Percentiles rank a stretch among this genome's conserved stretches.
These are phyloP conservation scores for Poecilobothrus nobilitatus DNA, from an alignment of 2,888 invertebrate species.

Conservation along the genomic window DNA sequence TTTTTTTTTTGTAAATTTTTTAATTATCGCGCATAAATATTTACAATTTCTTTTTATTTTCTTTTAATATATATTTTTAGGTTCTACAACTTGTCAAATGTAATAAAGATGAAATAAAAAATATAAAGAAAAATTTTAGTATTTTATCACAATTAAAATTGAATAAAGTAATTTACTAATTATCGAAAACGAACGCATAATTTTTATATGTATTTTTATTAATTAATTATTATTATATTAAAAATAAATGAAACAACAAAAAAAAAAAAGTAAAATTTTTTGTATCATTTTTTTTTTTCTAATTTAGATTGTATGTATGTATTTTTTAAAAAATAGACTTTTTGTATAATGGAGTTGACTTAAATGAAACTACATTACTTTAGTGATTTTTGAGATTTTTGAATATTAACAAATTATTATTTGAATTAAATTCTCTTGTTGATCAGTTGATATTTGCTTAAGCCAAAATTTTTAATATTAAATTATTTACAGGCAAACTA, in stretches of 20 bases:
- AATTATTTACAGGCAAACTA: too few species aligned
- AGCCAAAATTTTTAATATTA: too few species aligned
- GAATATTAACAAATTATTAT: too few species aligned
- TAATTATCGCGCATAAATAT: background rate
- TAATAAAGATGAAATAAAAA: background rate
- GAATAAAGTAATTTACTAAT: background rate
- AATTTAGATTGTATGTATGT: background rate
- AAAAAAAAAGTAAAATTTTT: background rate
- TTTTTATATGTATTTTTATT: background rate
- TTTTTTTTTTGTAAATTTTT: too few species aligned
- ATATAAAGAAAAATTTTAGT: background rate
- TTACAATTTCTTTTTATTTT: background rate
- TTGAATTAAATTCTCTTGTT: too few species aligned
- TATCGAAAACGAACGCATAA: slow-evolving; percentile 9
- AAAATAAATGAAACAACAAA: background rate
- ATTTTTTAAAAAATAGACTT: background rate
- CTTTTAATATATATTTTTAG: background rate
- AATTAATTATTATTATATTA: background rate
- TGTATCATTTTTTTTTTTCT: background rate
- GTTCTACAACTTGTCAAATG: background rate
- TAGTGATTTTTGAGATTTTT: too few species aligned
- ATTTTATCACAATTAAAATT: background rate
- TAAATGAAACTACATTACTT: too few species aligned
- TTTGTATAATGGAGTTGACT: too few species aligned
- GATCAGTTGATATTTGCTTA: too few species aligned